These are phyloP conservation scores for Chironomus tentans DNA, from an alignment of 2,888 invertebrate species.

Conservation along the genomic window DNA sequence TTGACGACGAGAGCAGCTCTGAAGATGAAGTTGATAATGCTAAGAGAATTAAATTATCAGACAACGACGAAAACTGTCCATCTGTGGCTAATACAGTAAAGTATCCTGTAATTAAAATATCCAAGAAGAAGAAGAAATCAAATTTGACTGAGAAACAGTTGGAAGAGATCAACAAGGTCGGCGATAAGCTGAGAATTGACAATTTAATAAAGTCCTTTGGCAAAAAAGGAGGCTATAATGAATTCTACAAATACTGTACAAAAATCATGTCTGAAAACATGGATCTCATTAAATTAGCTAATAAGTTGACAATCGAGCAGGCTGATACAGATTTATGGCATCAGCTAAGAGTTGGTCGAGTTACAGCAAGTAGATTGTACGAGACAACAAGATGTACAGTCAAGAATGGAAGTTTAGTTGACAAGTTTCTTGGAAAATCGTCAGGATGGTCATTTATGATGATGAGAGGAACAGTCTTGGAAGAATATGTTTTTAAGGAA, in stretches of 20 bases:
- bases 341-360: conserved; percentile 13
- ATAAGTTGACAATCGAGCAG: conserved; percentile 14
- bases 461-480: conserved; percentile 16
- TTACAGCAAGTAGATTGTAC: conserved; percentile 11
- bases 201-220: conserved; percentile 11
- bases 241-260: not conserved
- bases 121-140: not conserved
- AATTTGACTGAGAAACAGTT: not conserved
- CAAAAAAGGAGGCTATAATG: not conserved
- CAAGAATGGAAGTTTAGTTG: not conserved
- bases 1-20: not conserved
- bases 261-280: not conserved
- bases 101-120: not conserved
- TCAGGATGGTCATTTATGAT: conserved; percentile 12
- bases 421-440: conserved; percentile 18
- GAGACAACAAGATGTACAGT: conserved; percentile 9
- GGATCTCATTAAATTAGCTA: not conserved
- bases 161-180: not conserved
- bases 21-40: not conserved
- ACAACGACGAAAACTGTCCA: not conserved
- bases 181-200: not conserved
- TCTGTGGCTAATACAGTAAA: not conserved
- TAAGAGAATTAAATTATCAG: not conserved
- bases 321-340: conserved; percentile 21
- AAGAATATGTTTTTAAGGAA: conserved; percentile 18